Evolutionary conservation across 2,888 invertebrate genomes (phyloP).

Genomic region (Ethmia dodecea): DNA sequence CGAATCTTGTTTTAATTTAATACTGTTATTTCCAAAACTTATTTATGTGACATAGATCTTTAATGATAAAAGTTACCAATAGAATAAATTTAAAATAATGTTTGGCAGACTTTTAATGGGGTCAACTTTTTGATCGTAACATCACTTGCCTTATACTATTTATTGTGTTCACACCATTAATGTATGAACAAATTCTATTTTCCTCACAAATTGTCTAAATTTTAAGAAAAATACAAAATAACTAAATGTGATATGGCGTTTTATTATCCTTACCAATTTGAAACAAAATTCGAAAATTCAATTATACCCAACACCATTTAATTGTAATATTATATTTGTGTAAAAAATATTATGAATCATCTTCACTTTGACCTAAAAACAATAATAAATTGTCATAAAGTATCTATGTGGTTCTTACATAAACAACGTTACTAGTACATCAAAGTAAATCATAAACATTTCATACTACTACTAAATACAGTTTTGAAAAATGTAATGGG

Average conservation of each 20-base stretch:
- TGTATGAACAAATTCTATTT: conserved; percentile 43
- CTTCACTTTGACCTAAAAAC: conserved; percentile 24
- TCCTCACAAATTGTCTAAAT: conserved; percentile 58
- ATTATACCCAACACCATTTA: conserved; percentile 27
- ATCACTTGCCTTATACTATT: conserved; percentile 65
- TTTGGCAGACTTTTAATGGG: conserved; percentile 22
- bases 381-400: conserved; percentile 13
- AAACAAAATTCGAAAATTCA: conserved; percentile 7
- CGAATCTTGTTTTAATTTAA: conserved; percentile 38
- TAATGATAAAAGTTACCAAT: conserved; percentile 70
- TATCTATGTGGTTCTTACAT: too few relatives aligned
- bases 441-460: too few relatives aligned
- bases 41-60: conserved; percentile 68
- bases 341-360: conserved; percentile 15
- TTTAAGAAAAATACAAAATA: conserved; percentile 68
- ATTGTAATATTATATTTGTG: conserved; percentile 22
- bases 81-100: conserved; percentile 42
- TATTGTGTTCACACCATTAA: conserved; percentile 59
- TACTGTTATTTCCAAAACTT: conserved; percentile 55
- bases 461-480: too few relatives aligned
- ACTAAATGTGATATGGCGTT: conserved; percentile 37
- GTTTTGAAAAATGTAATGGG: too few relatives aligned
- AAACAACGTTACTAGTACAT: too few relatives aligned
- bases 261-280: conserved; percentile 23
- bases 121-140: conserved; percentile 32